Percentiles rank a stretch among this genome's conserved stretches.
These are phyloP conservation scores for Thamnophis elegans DNA, from an alignment of 2,797 vertebrate genomes.

Conservation along the genomic window DNA sequence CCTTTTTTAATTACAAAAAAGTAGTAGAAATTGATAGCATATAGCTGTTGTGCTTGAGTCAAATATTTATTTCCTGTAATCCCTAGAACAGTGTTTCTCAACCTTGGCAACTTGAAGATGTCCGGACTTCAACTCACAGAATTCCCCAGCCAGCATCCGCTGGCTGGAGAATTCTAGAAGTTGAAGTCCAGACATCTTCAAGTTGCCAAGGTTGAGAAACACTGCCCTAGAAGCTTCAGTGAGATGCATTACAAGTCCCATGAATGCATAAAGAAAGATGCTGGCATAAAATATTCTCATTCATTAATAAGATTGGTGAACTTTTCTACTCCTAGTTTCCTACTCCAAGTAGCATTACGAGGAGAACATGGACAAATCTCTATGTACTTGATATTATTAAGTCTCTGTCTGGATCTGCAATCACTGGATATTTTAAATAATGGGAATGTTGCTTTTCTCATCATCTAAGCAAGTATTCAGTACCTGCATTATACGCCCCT, in stretches of 20 bases:
- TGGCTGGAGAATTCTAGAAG: too few relatives aligned
- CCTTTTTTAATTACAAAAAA: neutral
- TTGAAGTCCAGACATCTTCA: too few relatives aligned
- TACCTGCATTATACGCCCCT: neutral
- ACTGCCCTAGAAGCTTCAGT: neutral
- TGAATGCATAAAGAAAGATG: neutral
- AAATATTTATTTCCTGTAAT: neutral
- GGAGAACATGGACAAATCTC: neutral
- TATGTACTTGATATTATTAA: neutral
- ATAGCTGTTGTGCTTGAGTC: neutral
- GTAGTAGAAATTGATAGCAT: neutral
- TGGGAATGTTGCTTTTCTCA: neutral
- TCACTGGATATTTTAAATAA: neutral
- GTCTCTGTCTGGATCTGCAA: too few relatives aligned
- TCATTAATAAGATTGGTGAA: neutral
- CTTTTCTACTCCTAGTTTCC: neutral
- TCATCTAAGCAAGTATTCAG: neutral
- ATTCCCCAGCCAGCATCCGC: too few relatives aligned
- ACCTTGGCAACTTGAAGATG: too few relatives aligned
- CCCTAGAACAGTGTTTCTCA: too few relatives aligned
- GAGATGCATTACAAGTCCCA: neutral
- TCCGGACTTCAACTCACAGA: too few relatives aligned
- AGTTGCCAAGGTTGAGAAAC: too few relatives aligned
- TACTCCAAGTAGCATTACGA: neutral
- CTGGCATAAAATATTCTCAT: neutral